Conservation (phyloP, 2,113 vertebrate species). For the Sigmodon hispidus region DNA sequence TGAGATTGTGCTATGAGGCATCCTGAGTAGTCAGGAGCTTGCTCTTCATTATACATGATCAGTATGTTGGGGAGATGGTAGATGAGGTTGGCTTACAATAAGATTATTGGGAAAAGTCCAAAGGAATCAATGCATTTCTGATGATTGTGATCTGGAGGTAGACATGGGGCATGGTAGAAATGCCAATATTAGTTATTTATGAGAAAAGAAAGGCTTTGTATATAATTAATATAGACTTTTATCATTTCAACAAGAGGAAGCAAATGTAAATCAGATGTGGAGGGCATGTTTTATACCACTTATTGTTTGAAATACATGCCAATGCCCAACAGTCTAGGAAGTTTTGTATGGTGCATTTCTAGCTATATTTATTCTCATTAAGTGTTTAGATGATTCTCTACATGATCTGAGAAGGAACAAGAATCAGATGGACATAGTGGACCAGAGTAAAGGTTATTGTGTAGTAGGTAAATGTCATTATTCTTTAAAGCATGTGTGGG, state of each 20-base stretch:
- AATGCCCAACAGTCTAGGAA: neutral
- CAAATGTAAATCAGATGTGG: neutral
- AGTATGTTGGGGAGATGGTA: neutral
- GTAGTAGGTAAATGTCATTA: neutral
- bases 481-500: neutral
- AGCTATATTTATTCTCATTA: neutral
- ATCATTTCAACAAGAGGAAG: neutral
- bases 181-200: neutral
- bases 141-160: neutral
- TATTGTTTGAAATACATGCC: neutral
- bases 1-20: neutral
- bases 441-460: neutral
- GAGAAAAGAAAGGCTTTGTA: neutral
- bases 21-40: neutral
- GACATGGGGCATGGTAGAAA: no score
- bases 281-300: neutral
- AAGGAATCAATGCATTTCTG: neutral
- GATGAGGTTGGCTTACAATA: neutral
- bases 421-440: neutral
- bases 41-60: neutral
- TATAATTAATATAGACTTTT: neutral
- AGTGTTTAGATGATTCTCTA: neutral
- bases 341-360: neutral
- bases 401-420: neutral
- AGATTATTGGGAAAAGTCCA: fast-evolving